These are phyloP conservation scores for Alosa alosa DNA, from an alignment of 2,113 vertebrate species.

Conservation along the genomic window DNA sequence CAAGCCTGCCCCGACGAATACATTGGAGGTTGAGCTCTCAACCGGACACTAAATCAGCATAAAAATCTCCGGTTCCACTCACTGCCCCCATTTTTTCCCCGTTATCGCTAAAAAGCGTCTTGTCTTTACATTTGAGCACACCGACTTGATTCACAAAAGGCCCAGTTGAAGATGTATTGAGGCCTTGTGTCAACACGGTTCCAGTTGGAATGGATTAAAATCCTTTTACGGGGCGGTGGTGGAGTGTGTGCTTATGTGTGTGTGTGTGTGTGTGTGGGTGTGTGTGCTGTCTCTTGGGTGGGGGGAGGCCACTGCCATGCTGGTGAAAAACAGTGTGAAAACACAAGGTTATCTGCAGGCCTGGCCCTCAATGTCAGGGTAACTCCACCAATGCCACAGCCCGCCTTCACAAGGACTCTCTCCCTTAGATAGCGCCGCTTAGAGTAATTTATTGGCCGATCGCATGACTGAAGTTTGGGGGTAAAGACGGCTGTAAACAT, in stretches of 20 bases:
- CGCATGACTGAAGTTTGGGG: constrained; percentile 60
- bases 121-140: constrained; percentile 31
- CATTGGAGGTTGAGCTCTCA: neutral
- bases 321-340: constrained; percentile 53
- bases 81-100: constrained; percentile 30
- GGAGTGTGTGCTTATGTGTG: neutral
- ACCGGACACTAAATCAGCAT: constrained; percentile 12
- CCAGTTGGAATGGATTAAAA: constrained; percentile 22
- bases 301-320: constrained; percentile 32
- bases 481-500: constrained; percentile 64
- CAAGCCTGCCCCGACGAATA: neutral
- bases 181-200: constrained; percentile 32
- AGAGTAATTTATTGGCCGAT: constrained; percentile 65
- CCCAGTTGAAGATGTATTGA: constrained; percentile 41
- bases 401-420: constrained; percentile 60
- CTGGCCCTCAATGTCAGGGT: constrained; percentile 57
- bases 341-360: constrained; percentile 65
- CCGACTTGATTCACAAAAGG: constrained; percentile 29
- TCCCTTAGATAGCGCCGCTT: constrained; percentile 42
- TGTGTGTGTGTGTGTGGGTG: neutral
- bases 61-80: neutral
- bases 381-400: constrained; percentile 41
- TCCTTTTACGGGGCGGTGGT: constrained; percentile 24
- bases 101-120: too few relatives aligned
- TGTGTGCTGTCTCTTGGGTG: neutral